These are phyloP conservation scores for Ibidorhyncha struthersii DNA, from an alignment of 2,113 vertebrate genomes.

Conservation along the genomic window DNA sequence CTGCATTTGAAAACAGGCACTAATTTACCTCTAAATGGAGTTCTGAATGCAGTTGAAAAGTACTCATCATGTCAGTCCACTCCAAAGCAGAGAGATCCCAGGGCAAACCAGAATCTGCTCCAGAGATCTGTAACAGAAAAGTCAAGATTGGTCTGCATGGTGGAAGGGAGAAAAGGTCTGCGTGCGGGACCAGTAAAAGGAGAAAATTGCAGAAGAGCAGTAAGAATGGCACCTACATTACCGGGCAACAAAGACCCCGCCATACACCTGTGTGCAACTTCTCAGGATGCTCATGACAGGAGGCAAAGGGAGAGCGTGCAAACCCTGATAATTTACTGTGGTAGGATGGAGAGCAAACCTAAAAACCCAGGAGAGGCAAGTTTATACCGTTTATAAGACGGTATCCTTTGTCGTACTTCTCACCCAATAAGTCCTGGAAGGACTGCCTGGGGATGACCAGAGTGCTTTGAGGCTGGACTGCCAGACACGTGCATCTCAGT, in stretches of 20 bases:
- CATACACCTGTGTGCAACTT: neutral
- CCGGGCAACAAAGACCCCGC: neutral
- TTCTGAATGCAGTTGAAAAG: neutral
- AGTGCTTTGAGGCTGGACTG: neutral
- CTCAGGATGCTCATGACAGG: neutral
- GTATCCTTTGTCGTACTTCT: neutral
- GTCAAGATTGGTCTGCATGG: neutral
- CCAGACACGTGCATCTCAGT: neutral
- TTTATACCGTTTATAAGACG: neutral
- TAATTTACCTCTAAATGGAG: neutral
- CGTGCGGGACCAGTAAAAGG: neutral
- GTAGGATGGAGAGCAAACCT: neutral
- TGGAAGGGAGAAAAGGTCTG: accelerated
- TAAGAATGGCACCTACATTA: neutral
- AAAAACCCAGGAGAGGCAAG: neutral
- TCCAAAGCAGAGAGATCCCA: neutral
- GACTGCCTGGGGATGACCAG: neutral
- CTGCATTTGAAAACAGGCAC: neutral
- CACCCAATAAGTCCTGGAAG: neutral
- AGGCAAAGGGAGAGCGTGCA: neutral
- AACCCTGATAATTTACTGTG: neutral
- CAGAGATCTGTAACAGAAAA: neutral
- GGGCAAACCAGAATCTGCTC: neutral
- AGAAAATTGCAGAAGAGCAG: neutral
- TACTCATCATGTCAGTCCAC: accelerated